These are phyloP conservation scores for Yoshiicerus persimilis DNA, from an alignment of 1,140 invertebrate genomes.

Conservation along the genomic window DNA sequence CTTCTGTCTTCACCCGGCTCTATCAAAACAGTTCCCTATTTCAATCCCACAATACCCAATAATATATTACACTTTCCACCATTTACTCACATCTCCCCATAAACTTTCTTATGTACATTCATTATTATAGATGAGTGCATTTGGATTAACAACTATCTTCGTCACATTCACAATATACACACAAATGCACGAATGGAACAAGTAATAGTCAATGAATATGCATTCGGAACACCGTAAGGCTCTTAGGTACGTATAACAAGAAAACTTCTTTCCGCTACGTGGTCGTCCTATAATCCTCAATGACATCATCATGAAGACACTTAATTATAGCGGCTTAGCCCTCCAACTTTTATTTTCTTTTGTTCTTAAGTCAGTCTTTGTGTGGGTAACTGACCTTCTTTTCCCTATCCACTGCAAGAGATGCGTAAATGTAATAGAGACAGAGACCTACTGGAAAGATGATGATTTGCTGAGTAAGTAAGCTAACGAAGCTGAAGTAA, in stretches of 20 bases:
- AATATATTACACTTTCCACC: not conserved
- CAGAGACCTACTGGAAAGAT: not conserved
- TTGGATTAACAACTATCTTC: too few species aligned
- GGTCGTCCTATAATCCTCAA: not conserved
- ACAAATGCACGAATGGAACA: not conserved
- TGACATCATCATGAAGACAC: conserved; percentile 1
- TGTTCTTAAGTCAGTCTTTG: not conserved
- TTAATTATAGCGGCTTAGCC: not conserved
- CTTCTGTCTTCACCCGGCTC: not conserved
- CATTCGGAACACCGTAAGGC: not conserved
- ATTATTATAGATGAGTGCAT: too few species aligned
- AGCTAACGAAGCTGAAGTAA: conserved; percentile 16
- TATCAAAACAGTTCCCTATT: not conserved
- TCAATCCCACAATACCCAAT: not conserved
- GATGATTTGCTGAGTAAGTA: conserved; percentile 18
- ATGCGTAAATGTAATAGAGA: not conserved
- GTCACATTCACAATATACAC: too few species aligned
- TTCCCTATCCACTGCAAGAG: not conserved
- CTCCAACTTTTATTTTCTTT: conserved; percentile 5
- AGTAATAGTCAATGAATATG: not conserved
- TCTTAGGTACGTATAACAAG: not conserved
- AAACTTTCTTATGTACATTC: too few species aligned
- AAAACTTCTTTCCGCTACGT: not conserved
- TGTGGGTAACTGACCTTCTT: conserved; percentile 10
- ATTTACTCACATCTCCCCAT: not conserved